phyloP scores from a whole-genome alignment of 1,140 invertebrate genomes.

The Drosophila pandora region DNA sequence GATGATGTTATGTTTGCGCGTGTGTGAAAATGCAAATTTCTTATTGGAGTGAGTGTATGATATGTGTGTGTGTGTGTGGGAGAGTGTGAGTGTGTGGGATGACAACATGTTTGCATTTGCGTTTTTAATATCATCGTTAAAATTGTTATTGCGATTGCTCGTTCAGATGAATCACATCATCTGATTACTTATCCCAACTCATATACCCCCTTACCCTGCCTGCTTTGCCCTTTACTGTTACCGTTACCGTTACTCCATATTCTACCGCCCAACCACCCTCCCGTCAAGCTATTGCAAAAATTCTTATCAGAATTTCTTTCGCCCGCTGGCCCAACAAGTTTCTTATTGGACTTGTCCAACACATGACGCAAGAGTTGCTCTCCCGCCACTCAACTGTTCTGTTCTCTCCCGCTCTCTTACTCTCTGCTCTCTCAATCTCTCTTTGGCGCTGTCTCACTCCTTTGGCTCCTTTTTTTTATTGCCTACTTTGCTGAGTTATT shows the following conservation, averaged over 20 bases:
- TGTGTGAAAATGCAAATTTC: constrained; percentile 6
- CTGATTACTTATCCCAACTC: not conserved
- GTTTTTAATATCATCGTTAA: constrained; percentile 26
- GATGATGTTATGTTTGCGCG: constrained; percentile 41
- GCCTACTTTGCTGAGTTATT: constrained; percentile 77
- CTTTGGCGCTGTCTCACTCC: not conserved
- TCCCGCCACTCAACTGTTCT: not conserved
- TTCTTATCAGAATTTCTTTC: constrained; percentile 26
- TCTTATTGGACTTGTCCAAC: constrained; percentile 61
- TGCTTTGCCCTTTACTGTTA: not conserved
- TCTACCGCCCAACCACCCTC: not conserved
- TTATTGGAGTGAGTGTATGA: not conserved
- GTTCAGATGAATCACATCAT: constrained; percentile 59
- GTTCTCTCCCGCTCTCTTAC: not conserved
- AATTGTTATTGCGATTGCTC: constrained; percentile 21
- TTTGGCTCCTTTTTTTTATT: constrained; percentile 65
- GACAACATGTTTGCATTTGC: constrained; percentile 57
- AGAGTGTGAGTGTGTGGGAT: constrained; percentile 22
- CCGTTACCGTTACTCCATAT: not conserved
- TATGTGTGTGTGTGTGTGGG: not conserved
- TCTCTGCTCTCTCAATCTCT: not conserved
- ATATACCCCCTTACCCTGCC: not conserved
- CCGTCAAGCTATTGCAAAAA: constrained; percentile 1
- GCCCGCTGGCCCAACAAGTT: constrained; percentile 64
- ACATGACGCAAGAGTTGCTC: constrained; percentile 37